Evolutionary conservation across 2,113 vertebrate species (phyloP).

Genomic region (Arenaria interpres): DNA sequence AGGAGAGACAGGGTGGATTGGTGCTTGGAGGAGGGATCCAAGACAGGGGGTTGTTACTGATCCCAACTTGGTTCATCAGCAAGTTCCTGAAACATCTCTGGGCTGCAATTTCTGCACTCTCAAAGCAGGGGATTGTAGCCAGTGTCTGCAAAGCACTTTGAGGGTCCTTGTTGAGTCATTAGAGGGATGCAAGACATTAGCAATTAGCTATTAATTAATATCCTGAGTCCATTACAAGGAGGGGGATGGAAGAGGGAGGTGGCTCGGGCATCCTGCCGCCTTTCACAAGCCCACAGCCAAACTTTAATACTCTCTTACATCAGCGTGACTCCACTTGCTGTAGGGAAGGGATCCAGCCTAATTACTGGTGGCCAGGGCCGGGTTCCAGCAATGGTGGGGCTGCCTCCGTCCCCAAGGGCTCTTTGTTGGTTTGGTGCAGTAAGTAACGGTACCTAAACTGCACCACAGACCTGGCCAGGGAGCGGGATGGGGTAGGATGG

Average conservation of each 20-base stretch:
- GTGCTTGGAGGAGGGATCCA: background rate
- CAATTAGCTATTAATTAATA: conserved; percentile 44
- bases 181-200: background rate
- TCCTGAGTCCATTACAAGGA: background rate
- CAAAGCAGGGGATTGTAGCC: background rate
- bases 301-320: background rate
- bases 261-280: background rate
- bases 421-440: background rate
- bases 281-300: background rate
- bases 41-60: background rate
- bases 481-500: background rate
- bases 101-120: background rate
- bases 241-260: background rate
- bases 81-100: background rate
- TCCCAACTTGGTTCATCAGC: background rate
- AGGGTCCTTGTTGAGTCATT: background rate
- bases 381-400: fast-evolving
- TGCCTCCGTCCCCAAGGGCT: background rate
- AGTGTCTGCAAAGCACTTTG: background rate
- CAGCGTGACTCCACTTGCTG: background rate
- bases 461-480: background rate
- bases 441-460: background rate
- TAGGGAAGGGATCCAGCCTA: background rate
- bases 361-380: fast-evolving
- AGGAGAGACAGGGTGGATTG: background rate